These are phyloP conservation scores for Camponotus pennsylvanicus DNA, from an alignment of 1,140 invertebrate species.

Conservation along the genomic window DNA sequence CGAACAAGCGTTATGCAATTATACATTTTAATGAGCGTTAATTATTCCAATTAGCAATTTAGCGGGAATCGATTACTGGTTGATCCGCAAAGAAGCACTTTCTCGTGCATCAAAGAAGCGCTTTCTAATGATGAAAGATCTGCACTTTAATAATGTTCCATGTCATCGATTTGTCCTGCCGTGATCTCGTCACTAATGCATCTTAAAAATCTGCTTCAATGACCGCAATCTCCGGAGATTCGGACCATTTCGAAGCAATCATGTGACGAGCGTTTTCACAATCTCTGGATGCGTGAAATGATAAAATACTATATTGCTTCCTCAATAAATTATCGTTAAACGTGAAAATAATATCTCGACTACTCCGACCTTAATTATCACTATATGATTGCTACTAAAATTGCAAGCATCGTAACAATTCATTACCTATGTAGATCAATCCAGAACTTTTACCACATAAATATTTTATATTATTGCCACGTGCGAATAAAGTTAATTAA, in stretches of 20 bases:
- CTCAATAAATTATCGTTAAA: slow-evolving; percentile 59
- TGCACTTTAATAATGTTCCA: slow-evolving; percentile 14
- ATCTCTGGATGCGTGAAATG: slow-evolving; percentile 17
- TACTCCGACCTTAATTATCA: slow-evolving; percentile 40
- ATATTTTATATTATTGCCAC: slow-evolving; percentile 13
- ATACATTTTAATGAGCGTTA: neutral
- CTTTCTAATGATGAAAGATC: slow-evolving; percentile 71
- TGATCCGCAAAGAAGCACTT: slow-evolving; percentile 43
- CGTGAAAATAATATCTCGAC: slow-evolving; percentile 44
- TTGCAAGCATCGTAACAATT: slow-evolving; percentile 21
- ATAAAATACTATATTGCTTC: neutral
- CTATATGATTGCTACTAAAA: slow-evolving; percentile 20
- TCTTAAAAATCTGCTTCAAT: slow-evolving; percentile 31
- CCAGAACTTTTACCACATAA: neutral
- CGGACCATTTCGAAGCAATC: slow-evolving; percentile 28
- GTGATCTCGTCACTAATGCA: slow-evolving; percentile 41
- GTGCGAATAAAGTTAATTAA: neutral
- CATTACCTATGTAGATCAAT: slow-evolving; percentile 15
- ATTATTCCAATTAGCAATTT: neutral
- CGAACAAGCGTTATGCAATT: neutral
- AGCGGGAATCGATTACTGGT: slow-evolving; percentile 35
- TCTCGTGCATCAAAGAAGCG: slow-evolving; percentile 53
- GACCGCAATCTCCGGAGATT: slow-evolving; percentile 51
- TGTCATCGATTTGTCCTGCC: slow-evolving; percentile 42
- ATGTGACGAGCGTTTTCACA: slow-evolving; percentile 50